Base-by-base conservation (phyloP, 2,888 invertebrate species). In the Heliconius ismenius region DNA sequence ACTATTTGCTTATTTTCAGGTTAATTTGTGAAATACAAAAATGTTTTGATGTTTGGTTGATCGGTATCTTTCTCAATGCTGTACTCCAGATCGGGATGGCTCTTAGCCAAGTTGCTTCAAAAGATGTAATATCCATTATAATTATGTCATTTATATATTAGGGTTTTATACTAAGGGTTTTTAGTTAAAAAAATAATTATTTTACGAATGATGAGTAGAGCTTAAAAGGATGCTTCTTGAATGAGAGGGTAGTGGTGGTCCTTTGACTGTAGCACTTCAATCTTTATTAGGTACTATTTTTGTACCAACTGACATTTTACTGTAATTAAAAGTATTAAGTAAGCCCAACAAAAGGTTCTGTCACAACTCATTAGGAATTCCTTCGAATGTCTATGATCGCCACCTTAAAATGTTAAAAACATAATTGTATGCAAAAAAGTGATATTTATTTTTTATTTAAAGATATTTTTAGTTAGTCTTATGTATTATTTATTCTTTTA, bases 11-110 rank as follows among this genome's bases (percentile, higher is more conserved):
- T 54, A 43, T 63, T 82, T 83, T 75, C 73, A 84, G 82, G 24
- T 81, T 81, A 28, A 79, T 81, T 26, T 69, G 73, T 28, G 75
- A 80, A 58, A 77, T 83, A 24, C 74, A 81, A 70, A 79, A 76
- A n/a, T 80, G 81, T 70, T 84, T 81, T 60, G 81, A 81, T 69
- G 64, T 78, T 10, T 82, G 83, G 83, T 78, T 82, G 10, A 79
- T 75, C 13, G 78, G 81, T 9, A 80, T 81, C 11, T 82, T 83
- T 65, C 43, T 80, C 28, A 70, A 81, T 24, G 78, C 81, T 0
- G 79, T 79, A 0, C 3, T 79, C 10, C 81, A 83, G 69, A 80
- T 79, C 13, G 82, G 81, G 10, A 82, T 84, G 82, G 73, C 79
- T 18, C 75, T 83, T 24, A 79, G 74, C 58, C 83, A 82, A 72